These are phyloP conservation scores for Cirrhinus mrigala DNA, from an alignment of 2,797 vertebrate genomes.

Conservation along the genomic window DNA sequence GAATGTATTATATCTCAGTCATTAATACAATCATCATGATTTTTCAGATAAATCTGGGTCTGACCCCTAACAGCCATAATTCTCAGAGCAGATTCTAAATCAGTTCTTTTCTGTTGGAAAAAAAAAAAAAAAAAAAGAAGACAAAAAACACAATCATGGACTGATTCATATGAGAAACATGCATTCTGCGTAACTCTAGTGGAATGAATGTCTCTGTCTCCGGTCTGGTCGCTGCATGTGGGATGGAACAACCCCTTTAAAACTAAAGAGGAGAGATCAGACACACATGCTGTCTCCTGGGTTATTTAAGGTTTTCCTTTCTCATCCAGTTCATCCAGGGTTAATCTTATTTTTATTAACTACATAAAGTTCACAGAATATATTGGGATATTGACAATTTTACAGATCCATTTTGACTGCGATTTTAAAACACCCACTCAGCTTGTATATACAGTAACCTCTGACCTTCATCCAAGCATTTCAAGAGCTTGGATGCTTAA, in stretches of 20 bases:
- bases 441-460: conserved; percentile 45
- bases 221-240: neutral
- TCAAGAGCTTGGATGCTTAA: conserved; percentile 43
- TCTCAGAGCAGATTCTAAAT: neutral
- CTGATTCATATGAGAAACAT: neutral
- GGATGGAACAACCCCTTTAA: neutral
- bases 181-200: neutral
- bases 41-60: too few species aligned
- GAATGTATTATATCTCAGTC: too few species aligned
- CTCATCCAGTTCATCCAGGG: neutral
- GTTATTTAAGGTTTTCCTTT: neutral
- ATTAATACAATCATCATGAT: too few species aligned
- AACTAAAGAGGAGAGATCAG: neutral
- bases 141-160: neutral
- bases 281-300: conserved; percentile 7
- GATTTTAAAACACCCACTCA: conserved; percentile 11
- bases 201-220: neutral
- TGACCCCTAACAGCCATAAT: neutral
- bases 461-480: conserved; percentile 44
- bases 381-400: neutral
- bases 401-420: neutral
- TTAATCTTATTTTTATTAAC: neutral
- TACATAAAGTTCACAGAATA: neutral
- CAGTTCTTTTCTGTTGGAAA: neutral
- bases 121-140: too few species aligned